Conservation (phyloP, 2,888 invertebrate species). For the Parnassius orleans region DNA sequence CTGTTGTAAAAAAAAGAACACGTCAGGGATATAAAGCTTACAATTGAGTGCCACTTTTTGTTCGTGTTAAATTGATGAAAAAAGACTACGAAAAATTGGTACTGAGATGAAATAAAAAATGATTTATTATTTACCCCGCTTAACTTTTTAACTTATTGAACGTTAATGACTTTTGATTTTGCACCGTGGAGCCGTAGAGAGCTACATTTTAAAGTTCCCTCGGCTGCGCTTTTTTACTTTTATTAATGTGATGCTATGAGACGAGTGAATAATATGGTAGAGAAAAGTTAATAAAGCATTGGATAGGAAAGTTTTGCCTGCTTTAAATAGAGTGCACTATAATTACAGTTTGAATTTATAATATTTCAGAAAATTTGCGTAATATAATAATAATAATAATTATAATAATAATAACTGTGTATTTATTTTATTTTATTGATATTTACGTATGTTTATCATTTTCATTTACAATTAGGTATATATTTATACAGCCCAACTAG, state of each 20-base stretch:
- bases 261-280: conserved; percentile 45
- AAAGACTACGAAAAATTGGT: conserved; percentile 73
- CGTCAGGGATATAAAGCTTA: conserved; percentile 59
- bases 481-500: no score
- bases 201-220: conserved; percentile 50
- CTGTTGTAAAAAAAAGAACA: conserved; percentile 71
- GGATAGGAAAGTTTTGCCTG: conserved; percentile 25
- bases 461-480: no score
- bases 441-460: no score
- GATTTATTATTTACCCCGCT: conserved; percentile 74
- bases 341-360: no score
- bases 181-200: conserved; percentile 36
- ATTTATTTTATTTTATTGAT: no score
- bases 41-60: conserved; percentile 78
- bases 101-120: conserved; percentile 76
- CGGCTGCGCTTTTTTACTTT: conserved; percentile 47
- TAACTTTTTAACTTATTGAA: conserved; percentile 79
- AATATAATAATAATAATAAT: no score
- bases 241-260: conserved; percentile 45
- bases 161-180: conserved; percentile 79
- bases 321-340: conserved; percentile 8
- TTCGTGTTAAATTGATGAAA: conserved; percentile 79
- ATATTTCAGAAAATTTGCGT: no score
- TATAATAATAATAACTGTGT: no score
- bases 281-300: conserved; percentile 37